Conservation (phyloP, 2,888 invertebrate genomes). For the Pristionchus exspectatus region DNA sequence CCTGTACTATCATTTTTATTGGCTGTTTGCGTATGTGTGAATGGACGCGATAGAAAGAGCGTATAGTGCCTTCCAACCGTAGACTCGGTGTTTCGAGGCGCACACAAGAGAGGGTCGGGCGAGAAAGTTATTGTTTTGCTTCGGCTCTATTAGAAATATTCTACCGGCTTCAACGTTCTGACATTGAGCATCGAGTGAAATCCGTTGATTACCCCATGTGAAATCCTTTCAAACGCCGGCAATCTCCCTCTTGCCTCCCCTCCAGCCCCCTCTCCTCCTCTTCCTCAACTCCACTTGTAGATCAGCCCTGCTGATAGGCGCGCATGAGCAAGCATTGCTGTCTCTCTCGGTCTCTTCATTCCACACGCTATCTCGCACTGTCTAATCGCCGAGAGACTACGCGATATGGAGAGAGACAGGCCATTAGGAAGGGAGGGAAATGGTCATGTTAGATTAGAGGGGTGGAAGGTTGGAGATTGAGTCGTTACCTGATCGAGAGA, state of each 20-base stretch:
- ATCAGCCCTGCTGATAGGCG: conserved; percentile 30
- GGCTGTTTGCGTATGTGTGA: neutral
- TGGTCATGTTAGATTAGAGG: conserved; percentile 42
- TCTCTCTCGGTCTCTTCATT: neutral
- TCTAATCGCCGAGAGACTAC: neutral
- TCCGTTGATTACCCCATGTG: neutral
- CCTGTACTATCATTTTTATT: neutral
- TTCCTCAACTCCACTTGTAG: neutral
- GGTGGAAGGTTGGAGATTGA: neutral
- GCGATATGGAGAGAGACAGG: neutral
- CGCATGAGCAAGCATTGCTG: conserved; percentile 43
- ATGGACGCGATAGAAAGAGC: neutral
- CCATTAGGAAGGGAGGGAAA: neutral
- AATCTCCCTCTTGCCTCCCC: neutral
- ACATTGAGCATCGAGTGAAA: no score
- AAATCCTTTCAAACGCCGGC: neutral
- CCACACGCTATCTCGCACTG: neutral
- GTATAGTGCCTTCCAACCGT: neutral
- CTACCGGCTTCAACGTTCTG: no score
- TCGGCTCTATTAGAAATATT: no score
- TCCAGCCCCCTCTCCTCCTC: neutral
- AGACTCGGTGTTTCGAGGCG: neutral
- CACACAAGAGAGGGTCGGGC: neutral
- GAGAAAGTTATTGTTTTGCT: neutral
- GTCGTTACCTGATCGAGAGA: neutral